phyloP scores from a whole-genome alignment of 2,888 invertebrate genomes.

The Venusia cambrica region DNA sequence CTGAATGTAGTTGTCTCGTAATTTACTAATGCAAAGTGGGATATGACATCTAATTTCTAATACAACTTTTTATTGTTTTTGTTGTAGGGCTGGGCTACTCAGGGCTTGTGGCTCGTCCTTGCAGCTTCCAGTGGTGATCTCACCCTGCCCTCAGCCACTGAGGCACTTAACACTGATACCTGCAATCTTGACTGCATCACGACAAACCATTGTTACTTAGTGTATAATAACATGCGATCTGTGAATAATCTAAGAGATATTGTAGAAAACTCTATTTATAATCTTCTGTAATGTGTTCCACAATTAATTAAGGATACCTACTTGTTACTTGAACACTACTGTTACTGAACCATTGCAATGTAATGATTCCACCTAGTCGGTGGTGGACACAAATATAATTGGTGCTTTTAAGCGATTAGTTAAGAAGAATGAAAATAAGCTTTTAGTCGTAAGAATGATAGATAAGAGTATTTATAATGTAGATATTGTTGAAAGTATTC shows the following conservation, averaged over 20 bases:
- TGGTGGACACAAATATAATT: conserved; percentile 81
- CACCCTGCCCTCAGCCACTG: conserved; percentile 75
- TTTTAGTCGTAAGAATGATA: conserved; percentile 78
- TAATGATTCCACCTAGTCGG: conserved; percentile 83
- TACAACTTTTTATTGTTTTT: conserved; percentile 30
- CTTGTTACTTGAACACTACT: conserved; percentile 81
- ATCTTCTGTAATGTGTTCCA: conserved; percentile 85
- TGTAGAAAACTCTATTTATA: conserved; percentile 82
- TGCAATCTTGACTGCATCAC: conserved; percentile 84
- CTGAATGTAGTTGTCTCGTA: conserved; percentile 22
- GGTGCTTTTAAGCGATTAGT: conserved; percentile 80
- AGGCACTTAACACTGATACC: conserved; percentile 80
- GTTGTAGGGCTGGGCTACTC: conserved; percentile 83
- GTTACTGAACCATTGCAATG: conserved; percentile 83
- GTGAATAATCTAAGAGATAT: conserved; percentile 83
- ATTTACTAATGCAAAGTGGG: conserved; percentile 28
- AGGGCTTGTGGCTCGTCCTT: conserved; percentile 83
- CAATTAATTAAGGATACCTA: conserved; percentile 78
- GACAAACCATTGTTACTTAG: conserved; percentile 83
- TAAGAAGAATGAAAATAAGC: conserved; percentile 79
- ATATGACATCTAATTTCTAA: no score
- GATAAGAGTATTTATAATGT: conserved; percentile 82
- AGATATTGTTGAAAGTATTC: conserved; percentile 81
- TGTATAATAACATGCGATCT: conserved; percentile 85
- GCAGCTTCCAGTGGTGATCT: conserved; percentile 81